phyloP scores from a whole-genome alignment of 1,140 invertebrate species.

The Stenopsyche tienmushanensis region DNA sequence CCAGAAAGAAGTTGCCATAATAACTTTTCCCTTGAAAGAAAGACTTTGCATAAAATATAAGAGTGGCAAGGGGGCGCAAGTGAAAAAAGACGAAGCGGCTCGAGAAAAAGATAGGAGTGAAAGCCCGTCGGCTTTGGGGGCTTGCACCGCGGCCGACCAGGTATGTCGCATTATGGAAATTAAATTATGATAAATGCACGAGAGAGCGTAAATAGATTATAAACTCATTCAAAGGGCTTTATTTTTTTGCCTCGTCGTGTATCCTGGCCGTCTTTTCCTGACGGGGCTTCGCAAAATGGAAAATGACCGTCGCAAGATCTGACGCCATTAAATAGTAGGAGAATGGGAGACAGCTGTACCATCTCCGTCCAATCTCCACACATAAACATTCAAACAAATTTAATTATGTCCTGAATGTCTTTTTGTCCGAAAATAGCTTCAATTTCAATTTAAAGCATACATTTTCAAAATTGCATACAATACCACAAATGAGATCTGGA shows the following conservation, averaged over 20 bases:
- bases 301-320: conserved; percentile 26
- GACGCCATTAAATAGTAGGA: neutral
- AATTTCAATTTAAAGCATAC: too few relatives aligned
- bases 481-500: too few relatives aligned
- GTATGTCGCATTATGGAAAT: conserved; percentile 42
- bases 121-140: conserved; percentile 25
- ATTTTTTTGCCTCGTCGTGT: conserved; percentile 25
- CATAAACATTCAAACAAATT: too few relatives aligned
- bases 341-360: neutral
- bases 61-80: conserved; percentile 3
- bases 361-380: too few relatives aligned
- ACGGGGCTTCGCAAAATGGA: neutral
- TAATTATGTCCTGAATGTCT: too few relatives aligned
- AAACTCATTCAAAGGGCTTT: conserved; percentile 42
- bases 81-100: conserved; percentile 28
- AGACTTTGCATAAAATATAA: conserved; percentile 27
- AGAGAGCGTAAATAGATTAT: conserved; percentile 42
- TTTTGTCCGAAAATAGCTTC: too few relatives aligned
- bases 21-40: conserved; percentile 2
- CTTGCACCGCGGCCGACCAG: conserved; percentile 25
- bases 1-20: too few relatives aligned
- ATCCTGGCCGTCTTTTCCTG: neutral
- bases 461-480: too few relatives aligned
- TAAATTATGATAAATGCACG: conserved; percentile 43
- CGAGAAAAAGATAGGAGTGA: conserved; percentile 29